Evolutionary conservation across 2,888 invertebrate genomes (phyloP).

Genomic region (Caenorhabditis afra): DNA sequence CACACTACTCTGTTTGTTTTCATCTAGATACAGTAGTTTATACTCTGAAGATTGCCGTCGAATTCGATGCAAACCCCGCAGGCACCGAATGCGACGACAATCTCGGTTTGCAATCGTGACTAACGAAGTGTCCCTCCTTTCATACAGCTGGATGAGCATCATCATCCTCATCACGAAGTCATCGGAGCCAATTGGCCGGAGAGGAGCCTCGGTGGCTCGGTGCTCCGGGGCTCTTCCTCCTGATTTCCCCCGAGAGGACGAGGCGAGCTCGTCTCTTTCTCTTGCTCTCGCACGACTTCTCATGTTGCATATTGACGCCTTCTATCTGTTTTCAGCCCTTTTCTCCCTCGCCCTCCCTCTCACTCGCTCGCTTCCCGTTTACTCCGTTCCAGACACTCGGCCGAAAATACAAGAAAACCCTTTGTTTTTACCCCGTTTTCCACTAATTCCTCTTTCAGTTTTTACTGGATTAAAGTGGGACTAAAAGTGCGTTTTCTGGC

Average conservation of each 20-base stretch:
- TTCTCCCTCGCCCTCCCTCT: not conserved
- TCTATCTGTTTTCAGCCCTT: constrained; percentile 5
- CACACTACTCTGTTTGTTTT: not conserved
- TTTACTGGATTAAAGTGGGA: not conserved
- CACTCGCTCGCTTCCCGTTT: no score
- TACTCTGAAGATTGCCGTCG: no score
- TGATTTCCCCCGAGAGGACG: constrained; percentile 48
- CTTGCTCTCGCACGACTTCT: constrained; percentile 25
- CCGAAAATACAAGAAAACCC: no score
- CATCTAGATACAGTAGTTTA: no score
- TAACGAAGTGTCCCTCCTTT: constrained; percentile 38
- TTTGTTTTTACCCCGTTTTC: no score
- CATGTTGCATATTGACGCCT: constrained; percentile 41
- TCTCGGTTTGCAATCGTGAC: constrained; percentile 21
- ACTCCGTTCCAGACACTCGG: not conserved
- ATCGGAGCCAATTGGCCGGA: constrained; percentile 50
- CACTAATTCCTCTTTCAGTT: no score
- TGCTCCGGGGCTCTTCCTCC: constrained; percentile 3
- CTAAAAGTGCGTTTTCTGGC: constrained; percentile 20
- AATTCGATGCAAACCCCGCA: no score
- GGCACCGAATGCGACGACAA: no score
- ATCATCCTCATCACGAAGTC: not conserved
- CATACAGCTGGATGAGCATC: constrained; percentile 52
- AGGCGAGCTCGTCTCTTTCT: constrained; percentile 2
- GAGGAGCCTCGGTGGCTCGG: no score